A percentile compares a stretch with the other conserved stretches of the same genome.
Evolutionary conservation across 2,797 vertebrate species (phyloP).

Genomic region (Myiotriccus ornatus): DNA sequence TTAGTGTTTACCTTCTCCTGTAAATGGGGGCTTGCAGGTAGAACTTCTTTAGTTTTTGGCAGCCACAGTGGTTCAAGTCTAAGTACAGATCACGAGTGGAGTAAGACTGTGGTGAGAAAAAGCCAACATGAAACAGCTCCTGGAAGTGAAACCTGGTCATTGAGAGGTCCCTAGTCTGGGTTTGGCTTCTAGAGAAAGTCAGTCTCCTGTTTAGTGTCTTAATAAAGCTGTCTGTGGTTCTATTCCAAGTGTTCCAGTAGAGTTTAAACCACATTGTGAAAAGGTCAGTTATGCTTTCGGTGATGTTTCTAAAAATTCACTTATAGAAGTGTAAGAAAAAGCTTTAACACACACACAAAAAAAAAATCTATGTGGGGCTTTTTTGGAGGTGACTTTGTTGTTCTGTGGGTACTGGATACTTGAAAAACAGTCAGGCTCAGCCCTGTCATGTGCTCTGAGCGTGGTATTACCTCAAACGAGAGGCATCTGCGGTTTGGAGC

Average conservation of each 20-base stretch:
- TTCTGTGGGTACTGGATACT: neutral
- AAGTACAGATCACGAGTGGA: neutral
- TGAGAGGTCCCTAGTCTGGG: neutral
- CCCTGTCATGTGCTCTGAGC: neutral
- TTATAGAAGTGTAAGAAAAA: neutral
- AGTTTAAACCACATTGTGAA: neutral
- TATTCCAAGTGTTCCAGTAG: neutral
- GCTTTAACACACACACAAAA: neutral
- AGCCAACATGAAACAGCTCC: neutral
- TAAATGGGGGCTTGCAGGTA: neutral
- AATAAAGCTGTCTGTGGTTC: neutral
- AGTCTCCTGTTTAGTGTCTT: neutral
- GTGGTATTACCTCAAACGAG: neutral
- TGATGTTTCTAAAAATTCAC: neutral
- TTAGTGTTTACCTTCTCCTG: neutral
- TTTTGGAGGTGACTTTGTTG: neutral
- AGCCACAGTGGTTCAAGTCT: neutral
- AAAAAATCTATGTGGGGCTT: neutral
- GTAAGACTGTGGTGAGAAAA: neutral
- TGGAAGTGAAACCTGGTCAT: neutral
- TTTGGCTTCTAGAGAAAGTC: neutral
- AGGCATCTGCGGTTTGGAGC: neutral
- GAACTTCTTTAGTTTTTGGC: neutral
- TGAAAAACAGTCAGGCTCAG: neutral
- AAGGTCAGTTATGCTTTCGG: neutral